Evolutionary conservation across 2,113 vertebrate species (phyloP).

Genomic region (Chionomys nivalis): DNA sequence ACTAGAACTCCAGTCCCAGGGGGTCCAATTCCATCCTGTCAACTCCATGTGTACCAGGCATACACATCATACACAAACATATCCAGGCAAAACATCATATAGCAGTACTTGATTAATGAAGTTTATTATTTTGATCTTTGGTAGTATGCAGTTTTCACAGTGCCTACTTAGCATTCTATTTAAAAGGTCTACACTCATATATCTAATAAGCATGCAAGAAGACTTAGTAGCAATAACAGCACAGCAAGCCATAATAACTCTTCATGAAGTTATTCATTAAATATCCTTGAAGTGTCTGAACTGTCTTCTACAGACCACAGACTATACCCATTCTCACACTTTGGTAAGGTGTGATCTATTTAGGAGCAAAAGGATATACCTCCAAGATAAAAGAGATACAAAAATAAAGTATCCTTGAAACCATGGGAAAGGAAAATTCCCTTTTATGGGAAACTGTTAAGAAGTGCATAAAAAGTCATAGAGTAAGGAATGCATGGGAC

Average conservation of each 20-base stretch:
- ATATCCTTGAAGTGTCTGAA: conserved; percentile 1
- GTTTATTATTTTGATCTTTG: conserved; percentile 10
- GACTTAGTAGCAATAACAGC: conserved; percentile 28
- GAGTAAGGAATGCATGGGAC: not conserved
- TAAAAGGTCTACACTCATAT: conserved; percentile 6
- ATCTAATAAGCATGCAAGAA: conserved; percentile 15
- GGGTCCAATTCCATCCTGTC: not conserved
- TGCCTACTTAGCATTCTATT: not conserved
- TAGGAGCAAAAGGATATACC: not conserved
- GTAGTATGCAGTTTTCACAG: not conserved
- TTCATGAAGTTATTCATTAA: conserved; percentile 40
- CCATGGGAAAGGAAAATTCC: not conserved
- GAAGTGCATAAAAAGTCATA: not conserved
- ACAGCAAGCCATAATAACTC: not conserved
- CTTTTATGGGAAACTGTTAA: conserved; percentile 11
- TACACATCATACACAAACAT: not conserved
- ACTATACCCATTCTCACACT: not conserved
- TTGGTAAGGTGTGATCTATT: not conserved
- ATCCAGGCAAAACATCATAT: not conserved
- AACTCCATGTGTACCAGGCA: not conserved
- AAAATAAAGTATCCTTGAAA: not conserved
- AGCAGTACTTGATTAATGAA: conserved; percentile 14
- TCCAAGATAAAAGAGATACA: conserved; percentile 26
- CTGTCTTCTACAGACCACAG: not conserved
- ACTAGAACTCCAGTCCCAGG: not conserved